Base-by-base conservation (phyloP, 1,140 invertebrate genomes). In the Drosophila pallidifrons region DNA sequence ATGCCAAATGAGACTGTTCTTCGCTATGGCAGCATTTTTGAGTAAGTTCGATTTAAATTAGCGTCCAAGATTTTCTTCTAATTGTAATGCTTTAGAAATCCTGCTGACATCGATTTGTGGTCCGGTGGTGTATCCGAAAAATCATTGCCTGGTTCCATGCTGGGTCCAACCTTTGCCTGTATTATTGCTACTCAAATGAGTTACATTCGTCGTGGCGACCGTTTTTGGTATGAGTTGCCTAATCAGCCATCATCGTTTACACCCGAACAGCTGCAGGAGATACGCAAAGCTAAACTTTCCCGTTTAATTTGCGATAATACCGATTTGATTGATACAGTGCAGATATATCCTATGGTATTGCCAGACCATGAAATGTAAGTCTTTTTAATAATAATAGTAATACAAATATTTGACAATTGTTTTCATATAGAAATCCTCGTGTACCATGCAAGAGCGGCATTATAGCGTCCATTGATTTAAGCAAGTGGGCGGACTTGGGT, bases 131-230 rank as follows among this genome's bases (percentile, higher is more conserved):
- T 99, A 1, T 97, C 97, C 1, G 98, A 99, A 92, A 94, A 96
- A 55, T 95, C 97, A 2, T 93, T 98, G 47, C 96, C 96, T 7
- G 97, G 97, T 43, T 97, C 97, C 38, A 97, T 99, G 95, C 94
- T 99, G 28, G 98, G 98, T 43, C 98, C 98, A 3, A 99, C 98
- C 57, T 99, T 99, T 93, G 96, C 98, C 58, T 99, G 98, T 89
- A 95, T 99, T 51, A 98, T 99, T 78, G 98, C 97, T 28, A 98
- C 98, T 45, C 99, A 99, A 93, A 99, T 99, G 93, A 97, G 96
- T 79, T 97, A 97, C 82, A 95, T 97, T 1, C 94, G 98, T 83
- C 94, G 96, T 72, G 99, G 98, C 52, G 99, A 99, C 93, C 95
- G 98, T 86, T 99, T 99, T 93, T 99, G 98, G 97, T 99, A 98